Evolutionary conservation across 2,797 vertebrate species (phyloP).

Genomic region (Thalassophryne amazonica): DNA sequence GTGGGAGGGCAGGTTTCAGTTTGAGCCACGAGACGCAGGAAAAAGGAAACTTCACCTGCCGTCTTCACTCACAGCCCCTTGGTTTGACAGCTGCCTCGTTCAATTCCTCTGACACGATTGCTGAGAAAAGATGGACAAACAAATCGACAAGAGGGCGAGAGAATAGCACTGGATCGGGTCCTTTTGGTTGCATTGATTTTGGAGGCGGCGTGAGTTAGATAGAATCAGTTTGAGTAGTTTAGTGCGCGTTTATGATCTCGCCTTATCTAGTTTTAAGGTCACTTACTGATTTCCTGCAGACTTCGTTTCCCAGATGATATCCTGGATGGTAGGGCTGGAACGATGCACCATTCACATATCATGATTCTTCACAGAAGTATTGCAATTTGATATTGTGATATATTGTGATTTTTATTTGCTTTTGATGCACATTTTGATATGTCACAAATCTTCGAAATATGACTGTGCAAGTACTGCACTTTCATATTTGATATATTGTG

Average conservation of each 20-base stretch:
- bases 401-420: too few species aligned
- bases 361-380: too few species aligned
- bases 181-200: conserved; percentile 21
- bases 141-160: conserved; percentile 62
- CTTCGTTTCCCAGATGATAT: too few species aligned
- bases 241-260: conserved; percentile 3
- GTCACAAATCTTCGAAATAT: too few species aligned
- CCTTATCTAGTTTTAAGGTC: neutral
- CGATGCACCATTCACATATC: too few species aligned
- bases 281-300: neutral
- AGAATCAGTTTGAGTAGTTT: conserved; percentile 8
- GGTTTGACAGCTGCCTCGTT: conserved; percentile 82
- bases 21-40: conserved; percentile 8
- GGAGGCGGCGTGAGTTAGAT: conserved; percentile 3
- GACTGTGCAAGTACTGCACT: too few species aligned
- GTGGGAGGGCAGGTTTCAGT: conserved; percentile 6
- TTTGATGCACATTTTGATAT: too few species aligned
- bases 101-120: conserved; percentile 55
- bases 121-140: conserved; percentile 79
- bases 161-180: conserved; percentile 16
- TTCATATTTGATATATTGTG: too few species aligned
- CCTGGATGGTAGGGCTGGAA: too few species aligned
- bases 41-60: conserved; percentile 83
- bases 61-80: conserved; percentile 83
- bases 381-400: too few species aligned